phyloP scores from a whole-genome alignment of 1,140 invertebrate species.

The Pogonognathellus flavescens region DNA sequence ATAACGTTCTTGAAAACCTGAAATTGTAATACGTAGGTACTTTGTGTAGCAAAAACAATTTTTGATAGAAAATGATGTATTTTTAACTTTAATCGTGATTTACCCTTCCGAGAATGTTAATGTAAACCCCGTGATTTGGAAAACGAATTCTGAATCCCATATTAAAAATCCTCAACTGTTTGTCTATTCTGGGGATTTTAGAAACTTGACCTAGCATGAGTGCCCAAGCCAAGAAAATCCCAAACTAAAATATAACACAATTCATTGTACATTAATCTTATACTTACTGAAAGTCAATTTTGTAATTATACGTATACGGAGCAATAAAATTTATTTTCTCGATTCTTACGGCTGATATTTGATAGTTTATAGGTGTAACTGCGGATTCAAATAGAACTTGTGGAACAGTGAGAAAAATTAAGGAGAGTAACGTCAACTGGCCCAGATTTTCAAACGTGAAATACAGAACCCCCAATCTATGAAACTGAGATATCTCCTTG shows the following conservation, averaged over 20 bases:
- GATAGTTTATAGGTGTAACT: background rate
- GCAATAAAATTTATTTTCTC: no score
- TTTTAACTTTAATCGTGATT: no score
- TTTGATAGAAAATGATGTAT: background rate
- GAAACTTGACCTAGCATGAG: slow-evolving; percentile 2
- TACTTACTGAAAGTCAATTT: no score
- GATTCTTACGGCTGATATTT: slow-evolving; percentile 17
- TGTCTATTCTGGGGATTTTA: background rate
- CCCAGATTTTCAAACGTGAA: slow-evolving; percentile 55
- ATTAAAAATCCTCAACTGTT: background rate
- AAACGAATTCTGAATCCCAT: background rate
- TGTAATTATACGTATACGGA: no score
- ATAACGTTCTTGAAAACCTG: slow-evolving; percentile 55
- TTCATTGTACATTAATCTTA: no score
- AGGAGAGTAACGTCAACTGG: slow-evolving; percentile 20
- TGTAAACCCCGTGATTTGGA: slow-evolving; percentile 53
- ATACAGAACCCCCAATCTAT: slow-evolving; percentile 43
- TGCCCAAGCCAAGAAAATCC: slow-evolving; percentile 53
- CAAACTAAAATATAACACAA: slow-evolving; percentile 55
- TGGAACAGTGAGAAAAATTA: slow-evolving; percentile 53
- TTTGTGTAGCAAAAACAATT: background rate
- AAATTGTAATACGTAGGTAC: background rate
- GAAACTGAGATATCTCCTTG: slow-evolving; percentile 41
- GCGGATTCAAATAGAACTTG: slow-evolving; percentile 7
- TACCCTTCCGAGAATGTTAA: slow-evolving; percentile 50